A percentile compares a stretch with the other conserved stretches of the same genome.
phyloP scores from a whole-genome alignment of 1,140 invertebrate genomes.

The Eumaeus atala region DNA sequence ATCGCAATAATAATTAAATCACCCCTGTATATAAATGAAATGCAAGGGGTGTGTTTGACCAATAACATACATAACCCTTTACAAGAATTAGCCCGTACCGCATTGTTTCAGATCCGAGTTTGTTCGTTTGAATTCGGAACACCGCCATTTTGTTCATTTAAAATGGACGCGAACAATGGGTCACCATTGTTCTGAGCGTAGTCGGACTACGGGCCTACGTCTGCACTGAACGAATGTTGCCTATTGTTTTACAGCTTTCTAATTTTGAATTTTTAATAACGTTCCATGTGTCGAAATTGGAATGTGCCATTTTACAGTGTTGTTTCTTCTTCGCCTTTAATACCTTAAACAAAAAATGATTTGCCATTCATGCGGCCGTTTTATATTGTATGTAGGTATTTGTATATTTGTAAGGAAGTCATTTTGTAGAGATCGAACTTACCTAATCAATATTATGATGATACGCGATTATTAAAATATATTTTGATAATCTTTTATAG shows the following conservation, averaged over 20 bases:
- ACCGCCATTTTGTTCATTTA: slow-evolving; percentile 72
- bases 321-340: no score
- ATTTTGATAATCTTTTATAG: no score
- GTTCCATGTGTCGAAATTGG: slow-evolving; percentile 33
- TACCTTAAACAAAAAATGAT: no score
- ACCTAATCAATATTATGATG: no score
- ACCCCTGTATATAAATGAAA: no score
- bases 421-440: no score
- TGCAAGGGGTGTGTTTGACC: slow-evolving; percentile 52
- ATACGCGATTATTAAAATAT: no score
- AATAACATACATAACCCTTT: slow-evolving; percentile 70
- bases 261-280: slow-evolving; percentile 51
- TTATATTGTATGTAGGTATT: no score
- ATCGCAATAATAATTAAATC: no score
- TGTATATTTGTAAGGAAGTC: no score
- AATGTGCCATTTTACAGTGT: no score
- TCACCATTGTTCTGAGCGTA: slow-evolving; percentile 51
- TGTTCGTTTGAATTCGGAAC: slow-evolving; percentile 57
- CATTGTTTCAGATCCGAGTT: slow-evolving; percentile 61
- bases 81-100: slow-evolving; percentile 47
- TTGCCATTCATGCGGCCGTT: no score
- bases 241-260: slow-evolving; percentile 61
- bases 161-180: slow-evolving; percentile 71
- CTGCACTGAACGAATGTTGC: slow-evolving; percentile 54
- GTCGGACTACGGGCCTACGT: slow-evolving; percentile 43